phyloP scores from a whole-genome alignment of 2,113 vertebrate genomes.

The Stegastes partitus region DNA sequence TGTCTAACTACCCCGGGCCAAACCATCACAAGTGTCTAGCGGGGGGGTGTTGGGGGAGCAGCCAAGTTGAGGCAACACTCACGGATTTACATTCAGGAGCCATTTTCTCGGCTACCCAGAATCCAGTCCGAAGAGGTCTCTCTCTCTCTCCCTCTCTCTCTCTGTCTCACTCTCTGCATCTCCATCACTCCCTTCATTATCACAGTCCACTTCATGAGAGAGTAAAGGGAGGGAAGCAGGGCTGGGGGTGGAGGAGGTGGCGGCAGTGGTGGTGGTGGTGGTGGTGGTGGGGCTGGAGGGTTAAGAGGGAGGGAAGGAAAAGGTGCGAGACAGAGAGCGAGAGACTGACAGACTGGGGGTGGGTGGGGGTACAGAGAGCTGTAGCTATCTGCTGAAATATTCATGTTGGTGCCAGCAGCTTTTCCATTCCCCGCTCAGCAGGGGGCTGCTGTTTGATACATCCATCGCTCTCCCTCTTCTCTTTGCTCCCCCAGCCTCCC shows the following conservation, averaged over 20 bases:
- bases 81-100: slow-evolving; percentile 74
- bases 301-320: slow-evolving; percentile 69
- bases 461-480: slow-evolving; percentile 72
- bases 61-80: slow-evolving; percentile 68
- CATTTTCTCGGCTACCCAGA: slow-evolving; percentile 72
- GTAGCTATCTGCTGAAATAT: slow-evolving; percentile 88
- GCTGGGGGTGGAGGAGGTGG: too few species aligned
- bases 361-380: slow-evolving; percentile 80
- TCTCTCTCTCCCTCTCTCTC: slow-evolving; percentile 15
- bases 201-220: slow-evolving; percentile 80
- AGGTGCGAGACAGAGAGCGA: slow-evolving; percentile 71
- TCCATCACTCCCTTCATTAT: slow-evolving; percentile 75
- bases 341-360: slow-evolving; percentile 37
- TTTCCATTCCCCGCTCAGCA: slow-evolving; percentile 87
- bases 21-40: slow-evolving; percentile 64
- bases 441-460: slow-evolving; percentile 87
- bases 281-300: slow-evolving; percentile 43
- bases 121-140: slow-evolving; percentile 64
- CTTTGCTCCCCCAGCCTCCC: slow-evolving; percentile 26
- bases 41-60: slow-evolving; percentile 48
- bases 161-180: slow-evolving; percentile 45
- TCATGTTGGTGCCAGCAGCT: slow-evolving; percentile 88
- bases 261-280: not conserved
- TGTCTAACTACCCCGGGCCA: slow-evolving; percentile 69
- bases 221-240: slow-evolving; percentile 56